Evolutionary conservation across 2,797 vertebrate species (phyloP), one percentile per base, ranked within the genome.

Genomic region (Nothura maculosa): DNA sequence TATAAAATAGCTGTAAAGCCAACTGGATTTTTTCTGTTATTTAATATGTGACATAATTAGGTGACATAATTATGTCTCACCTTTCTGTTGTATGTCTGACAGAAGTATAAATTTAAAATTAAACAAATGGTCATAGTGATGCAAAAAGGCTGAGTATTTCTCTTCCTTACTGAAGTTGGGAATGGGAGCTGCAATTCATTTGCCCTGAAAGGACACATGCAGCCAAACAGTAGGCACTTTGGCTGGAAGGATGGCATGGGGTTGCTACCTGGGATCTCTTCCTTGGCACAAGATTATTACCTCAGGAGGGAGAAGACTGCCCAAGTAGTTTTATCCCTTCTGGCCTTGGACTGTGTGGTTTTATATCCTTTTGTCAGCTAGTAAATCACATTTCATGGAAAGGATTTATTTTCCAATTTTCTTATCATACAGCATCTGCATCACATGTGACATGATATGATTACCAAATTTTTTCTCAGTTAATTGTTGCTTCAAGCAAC

Each of bases 201-300:
- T 84, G 17, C 27, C 57, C 24, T 92, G 54, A 48, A 76, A 66
- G 64, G 62, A 89, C 85, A 96, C 90, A 90, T 85, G 78, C 54
- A 93, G 77, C 76, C 85, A 91, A 94, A 85, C 81, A 93, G 81
- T 64, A 93, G 90, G 32, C 36, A 36, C 79, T 92, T 92, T 89
- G 83, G 20, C 62, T 83, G 73, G 67, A 75, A 93, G 91, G 30
- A 94, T 91, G 84, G 72, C 67, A 89, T 25, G 43, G 47, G 9
- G 45, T 93, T 89, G 66, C 21, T 76, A 96, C 94, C 93, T 94
- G 70, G 64, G 79, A 70, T 76, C 70, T 34, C 89, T 91, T 95
- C 89, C 79, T 93, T 97, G 90, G 94, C 91, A 82, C 38, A 32
- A 82, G 82, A 75, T 79, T 81, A 10, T 34, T 86, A 20, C 61